Conservation (phyloP, 1,140 invertebrate species). For the Drosophila rufa region DNA sequence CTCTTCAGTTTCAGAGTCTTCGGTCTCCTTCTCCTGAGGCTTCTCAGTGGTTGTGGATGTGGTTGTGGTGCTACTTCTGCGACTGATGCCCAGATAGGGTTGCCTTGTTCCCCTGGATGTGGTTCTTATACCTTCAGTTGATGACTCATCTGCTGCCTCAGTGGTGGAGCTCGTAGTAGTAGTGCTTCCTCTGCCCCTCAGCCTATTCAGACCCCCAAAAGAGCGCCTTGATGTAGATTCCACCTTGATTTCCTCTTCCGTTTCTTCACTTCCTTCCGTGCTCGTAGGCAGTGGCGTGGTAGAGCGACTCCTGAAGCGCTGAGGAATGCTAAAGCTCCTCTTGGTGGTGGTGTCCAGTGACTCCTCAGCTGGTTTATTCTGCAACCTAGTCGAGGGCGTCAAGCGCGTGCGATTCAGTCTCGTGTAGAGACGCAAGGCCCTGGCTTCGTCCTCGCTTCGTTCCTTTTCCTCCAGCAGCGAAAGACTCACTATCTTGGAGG, state of each 20-base stretch:
- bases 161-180: slow-evolving; percentile 6
- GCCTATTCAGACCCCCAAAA: slow-evolving; percentile 19
- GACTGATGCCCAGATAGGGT: slow-evolving; percentile 28
- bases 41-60: slow-evolving; percentile 15
- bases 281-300: slow-evolving; percentile 11
- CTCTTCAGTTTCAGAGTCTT: neutral
- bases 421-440: slow-evolving; percentile 43
- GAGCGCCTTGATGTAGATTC: slow-evolving; percentile 23
- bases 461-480: slow-evolving; percentile 45
- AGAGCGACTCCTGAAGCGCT: slow-evolving; percentile 40
- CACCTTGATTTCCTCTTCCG: slow-evolving; percentile 5
- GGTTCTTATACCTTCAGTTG: slow-evolving; percentile 1
- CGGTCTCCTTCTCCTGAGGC: neutral
- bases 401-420: slow-evolving; percentile 53
- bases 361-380: neutral
- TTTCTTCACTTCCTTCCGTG: neutral
- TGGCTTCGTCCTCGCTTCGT: slow-evolving; percentile 28
- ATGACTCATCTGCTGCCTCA: neutral
- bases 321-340: slow-evolving; percentile 16
- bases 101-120: slow-evolving; percentile 14
- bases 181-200: slow-evolving; percentile 24
- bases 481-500: slow-evolving; percentile 48
- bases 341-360: slow-evolving; percentile 22
- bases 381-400: slow-evolving; percentile 23
- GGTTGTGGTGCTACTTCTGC: slow-evolving; percentile 17